Conservation (phyloP, 2,113 vertebrate species). For the Herpailurus yagouaroundi region DNA sequence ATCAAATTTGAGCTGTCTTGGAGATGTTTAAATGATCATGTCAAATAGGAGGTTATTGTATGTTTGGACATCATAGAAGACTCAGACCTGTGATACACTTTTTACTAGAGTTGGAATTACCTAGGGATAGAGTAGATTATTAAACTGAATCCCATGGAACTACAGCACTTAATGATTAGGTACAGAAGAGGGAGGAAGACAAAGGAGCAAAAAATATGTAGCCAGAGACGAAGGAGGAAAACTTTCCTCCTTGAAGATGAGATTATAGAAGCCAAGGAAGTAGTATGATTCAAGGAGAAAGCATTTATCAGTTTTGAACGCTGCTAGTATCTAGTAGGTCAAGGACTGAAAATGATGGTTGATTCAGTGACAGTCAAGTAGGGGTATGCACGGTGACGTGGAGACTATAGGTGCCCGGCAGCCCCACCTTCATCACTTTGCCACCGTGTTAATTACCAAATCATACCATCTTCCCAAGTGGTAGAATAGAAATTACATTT, state of each 20-base stretch:
- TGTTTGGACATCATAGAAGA: background rate
- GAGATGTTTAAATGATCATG: constrained; percentile 3
- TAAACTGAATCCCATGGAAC: background rate
- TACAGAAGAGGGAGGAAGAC: background rate
- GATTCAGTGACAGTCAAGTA: background rate
- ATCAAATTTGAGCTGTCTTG: constrained; percentile 16
- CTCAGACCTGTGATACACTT: background rate
- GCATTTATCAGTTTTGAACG: background rate
- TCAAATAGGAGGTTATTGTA: background rate
- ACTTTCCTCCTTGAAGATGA: background rate
- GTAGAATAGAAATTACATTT: background rate
- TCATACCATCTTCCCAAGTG: background rate
- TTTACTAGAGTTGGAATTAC: constrained; percentile 8
- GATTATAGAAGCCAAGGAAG: background rate
- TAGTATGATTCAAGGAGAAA: background rate
- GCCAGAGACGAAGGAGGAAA: background rate
- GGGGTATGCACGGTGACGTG: background rate
- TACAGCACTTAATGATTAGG: background rate
- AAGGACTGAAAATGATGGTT: background rate
- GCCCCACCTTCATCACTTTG: background rate
- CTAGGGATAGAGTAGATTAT: background rate
- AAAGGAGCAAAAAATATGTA: background rate
- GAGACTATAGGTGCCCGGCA: background rate
- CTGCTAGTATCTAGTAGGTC: background rate
- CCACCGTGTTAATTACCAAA: background rate